These are phyloP conservation scores for Choreutis nemorana DNA, from an alignment of 2,888 invertebrate genomes.

Conservation along the genomic window DNA sequence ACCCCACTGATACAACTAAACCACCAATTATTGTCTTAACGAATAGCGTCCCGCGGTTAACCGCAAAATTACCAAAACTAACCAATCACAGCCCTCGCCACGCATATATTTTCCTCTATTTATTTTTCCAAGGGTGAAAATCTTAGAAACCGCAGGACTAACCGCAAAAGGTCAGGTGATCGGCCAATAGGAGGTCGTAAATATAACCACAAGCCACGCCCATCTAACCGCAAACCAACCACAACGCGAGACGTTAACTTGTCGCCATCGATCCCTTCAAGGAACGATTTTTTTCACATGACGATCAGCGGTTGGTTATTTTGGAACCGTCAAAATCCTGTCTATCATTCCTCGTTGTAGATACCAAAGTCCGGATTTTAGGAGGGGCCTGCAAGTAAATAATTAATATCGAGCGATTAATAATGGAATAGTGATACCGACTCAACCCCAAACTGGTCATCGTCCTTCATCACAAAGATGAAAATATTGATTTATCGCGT, in stretches of 20 bases:
- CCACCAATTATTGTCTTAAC: constrained; percentile 58
- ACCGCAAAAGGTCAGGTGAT: constrained; percentile 66
- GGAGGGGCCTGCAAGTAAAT: constrained; percentile 8
- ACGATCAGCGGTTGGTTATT: constrained; percentile 24
- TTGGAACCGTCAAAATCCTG: too few relatives aligned
- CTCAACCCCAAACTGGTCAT: constrained; percentile 26
- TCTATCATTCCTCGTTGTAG: too few relatives aligned
- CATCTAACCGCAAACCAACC: constrained; percentile 71
- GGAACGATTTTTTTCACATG: constrained; percentile 42
- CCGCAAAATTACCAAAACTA: constrained; percentile 47
- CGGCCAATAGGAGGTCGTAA: constrained; percentile 67
- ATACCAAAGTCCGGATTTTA: not conserved
- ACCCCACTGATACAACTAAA: constrained; percentile 35
- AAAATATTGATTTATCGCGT: constrained; percentile 59
- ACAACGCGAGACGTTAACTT: constrained; percentile 59
- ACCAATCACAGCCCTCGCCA: constrained; percentile 43
- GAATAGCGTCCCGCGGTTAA: constrained; percentile 60
- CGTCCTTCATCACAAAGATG: constrained; percentile 46
- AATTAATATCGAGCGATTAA: constrained; percentile 3
- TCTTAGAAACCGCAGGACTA: constrained; percentile 70
- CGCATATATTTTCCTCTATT: constrained; percentile 53
- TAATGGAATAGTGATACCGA: constrained; percentile 15
- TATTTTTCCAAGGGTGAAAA: constrained; percentile 64
- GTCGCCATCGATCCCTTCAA: constrained; percentile 49
- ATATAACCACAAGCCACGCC: constrained; percentile 71